Base-by-base conservation (phyloP, 2,888 invertebrate species). In the Mesochorus sp. region DNA sequence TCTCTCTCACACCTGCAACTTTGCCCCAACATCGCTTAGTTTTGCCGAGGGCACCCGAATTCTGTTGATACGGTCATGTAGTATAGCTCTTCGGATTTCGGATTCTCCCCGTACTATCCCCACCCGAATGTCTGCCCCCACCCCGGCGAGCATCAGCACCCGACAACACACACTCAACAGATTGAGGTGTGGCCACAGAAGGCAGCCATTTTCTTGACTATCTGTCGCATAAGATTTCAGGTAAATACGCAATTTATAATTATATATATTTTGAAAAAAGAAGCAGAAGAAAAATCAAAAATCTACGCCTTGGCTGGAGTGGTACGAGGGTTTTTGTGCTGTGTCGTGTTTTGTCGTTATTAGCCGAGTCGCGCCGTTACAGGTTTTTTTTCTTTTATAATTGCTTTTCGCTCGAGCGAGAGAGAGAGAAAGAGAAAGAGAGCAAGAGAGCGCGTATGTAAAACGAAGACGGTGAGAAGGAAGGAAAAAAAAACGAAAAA, bases 121-220 rank as follows among this genome's bases (percentile, higher is more conserved):
- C 57, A 47, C 77, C 77, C 78, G 28, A 80, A 62, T 76, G 53
- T 70, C 62, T 10, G n/a, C n/a, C 5, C 28, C 28, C 49, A 37
- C 55, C 57, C 24, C 74, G 49, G 42, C 55, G 6, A 3, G 6
- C 42, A 8, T 44, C 42, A 8, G 12, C 17, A 42, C 14, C 28
- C 53, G 26, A 39, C 67, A 67, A 68, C 81, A 82, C 81, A 84
- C 87, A 86, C 86, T 87, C 86, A 85, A 87, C 87, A 86, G 87
- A 88, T 88, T 87, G 88, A 88, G 88, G 88, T 88, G 88, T 88
- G 88, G 88, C 87, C 87, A 87, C 84, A 83, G 86, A 88, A 83
- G 88, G 87, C 88, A 88, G 88, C 88, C 88, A 88, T 88, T 88
- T 88, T 88, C 88, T 88, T 86, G 88, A 88, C 88, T 88, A 86